Percentiles rank a stretch among this genome's conserved stretches.
Conservation (phyloP, 2,113 vertebrate species). For the Notiomystis cincta region DNA sequence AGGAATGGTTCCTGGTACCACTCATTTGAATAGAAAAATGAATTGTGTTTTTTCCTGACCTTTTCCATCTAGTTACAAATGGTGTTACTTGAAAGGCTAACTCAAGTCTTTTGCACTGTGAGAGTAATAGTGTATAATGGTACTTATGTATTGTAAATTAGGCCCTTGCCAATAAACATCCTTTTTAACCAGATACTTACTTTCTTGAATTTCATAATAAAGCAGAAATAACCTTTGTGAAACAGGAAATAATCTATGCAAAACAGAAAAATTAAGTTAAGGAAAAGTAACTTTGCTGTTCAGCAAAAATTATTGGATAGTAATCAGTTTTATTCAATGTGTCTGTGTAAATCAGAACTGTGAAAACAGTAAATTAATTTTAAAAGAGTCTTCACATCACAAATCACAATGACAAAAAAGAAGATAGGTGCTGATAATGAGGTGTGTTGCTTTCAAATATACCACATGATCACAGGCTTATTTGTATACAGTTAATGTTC, state of each 20-base stretch:
- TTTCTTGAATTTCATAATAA: conserved; percentile 66
- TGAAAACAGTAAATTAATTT: background rate
- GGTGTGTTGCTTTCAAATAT: background rate
- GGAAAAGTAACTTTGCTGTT: conserved; percentile 46
- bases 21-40: conserved; percentile 64
- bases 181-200: conserved; percentile 60
- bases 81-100: conserved; percentile 71
- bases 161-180: conserved; percentile 61
- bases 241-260: conserved; percentile 40
- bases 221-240: conserved; percentile 62
- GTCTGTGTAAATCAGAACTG: conserved; percentile 44
- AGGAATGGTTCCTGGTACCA: conserved; percentile 31
- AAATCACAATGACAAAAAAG: background rate
- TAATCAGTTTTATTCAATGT: conserved; percentile 44
- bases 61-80: conserved; percentile 58
- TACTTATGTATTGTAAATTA: conserved; percentile 65
- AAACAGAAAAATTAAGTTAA: conserved; percentile 65
- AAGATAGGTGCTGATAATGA: background rate
- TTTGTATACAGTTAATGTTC: background rate
- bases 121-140: conserved; percentile 73
- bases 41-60: conserved; percentile 61
- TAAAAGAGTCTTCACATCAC: background rate
- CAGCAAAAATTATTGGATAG: conserved; percentile 47
- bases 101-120: conserved; percentile 65
- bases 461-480: background rate